Base-by-base conservation (phyloP, 2,797 vertebrate genomes). In the Otus scops region DNA sequence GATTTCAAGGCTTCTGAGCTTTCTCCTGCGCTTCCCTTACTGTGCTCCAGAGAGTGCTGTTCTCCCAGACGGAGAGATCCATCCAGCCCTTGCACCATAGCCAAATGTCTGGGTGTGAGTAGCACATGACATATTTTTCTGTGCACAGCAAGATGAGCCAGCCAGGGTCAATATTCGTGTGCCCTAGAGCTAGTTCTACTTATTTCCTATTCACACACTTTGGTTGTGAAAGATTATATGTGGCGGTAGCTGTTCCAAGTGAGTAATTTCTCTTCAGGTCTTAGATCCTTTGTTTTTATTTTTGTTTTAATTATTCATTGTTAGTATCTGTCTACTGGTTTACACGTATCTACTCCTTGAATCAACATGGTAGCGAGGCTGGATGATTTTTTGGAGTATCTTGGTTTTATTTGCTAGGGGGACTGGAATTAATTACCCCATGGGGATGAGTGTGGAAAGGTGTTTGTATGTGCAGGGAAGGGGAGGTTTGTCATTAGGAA, bases 31-130 rank as follows among this genome's bases (percentile, higher is more conserved):
- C 48, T 95, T 95, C 85, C 88, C 59, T 54, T 38, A 11, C 34
- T 74, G 73, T 94, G 80, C 98, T 93, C 96, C 97, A 98, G 98
- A 92, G 98, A 97, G 97, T 97, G 96, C 96, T 96, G 20, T 88
- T 89, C 48, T 89, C 83, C 39, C 54, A 83, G 89, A 47, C 0
- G 18, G 88, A 89, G 81, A 63, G 15, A 57, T 53, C 78, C 65
- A 57, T 53, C 78, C 65, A 76, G 82, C 77, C 83, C 82, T 73
- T 84, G 88, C 82, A 82, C 79, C 24, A 7, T 11, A 81, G 67
- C 88, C 86, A 84, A 65, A 18, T 15, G 59, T 34, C 84, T 71
- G 68, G 54, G n/a, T 82, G 50, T 51, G 54, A 96, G 78, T n/a
- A 90, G 48, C 30, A 59, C 64, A 89, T 56, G 17, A 56, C 76